Conservation (phyloP, 2,113 vertebrate genomes). For the Mormyrus iriodes region DNA sequence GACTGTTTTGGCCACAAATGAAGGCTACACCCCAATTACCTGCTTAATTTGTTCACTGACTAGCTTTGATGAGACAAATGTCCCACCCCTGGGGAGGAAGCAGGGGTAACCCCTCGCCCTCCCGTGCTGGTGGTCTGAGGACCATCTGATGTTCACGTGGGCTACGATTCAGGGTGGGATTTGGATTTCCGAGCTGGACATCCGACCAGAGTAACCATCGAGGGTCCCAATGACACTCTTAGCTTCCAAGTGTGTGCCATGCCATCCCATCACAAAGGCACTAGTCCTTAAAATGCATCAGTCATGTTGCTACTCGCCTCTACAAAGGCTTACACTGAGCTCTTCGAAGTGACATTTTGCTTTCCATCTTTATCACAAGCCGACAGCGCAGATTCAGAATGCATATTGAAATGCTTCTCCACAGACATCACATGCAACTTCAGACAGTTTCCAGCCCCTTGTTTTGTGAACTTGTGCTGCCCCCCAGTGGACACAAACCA, state of each 20-base stretch:
- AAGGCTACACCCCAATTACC: neutral
- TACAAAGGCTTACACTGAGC: neutral
- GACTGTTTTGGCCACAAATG: neutral
- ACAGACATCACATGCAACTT: neutral
- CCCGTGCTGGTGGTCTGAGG: too few relatives aligned
- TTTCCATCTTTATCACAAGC: neutral
- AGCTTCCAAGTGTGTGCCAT: neutral
- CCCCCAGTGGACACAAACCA: neutral
- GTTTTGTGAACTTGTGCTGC: neutral
- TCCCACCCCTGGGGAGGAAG: neutral
- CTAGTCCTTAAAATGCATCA: neutral
- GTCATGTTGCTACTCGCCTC: neutral
- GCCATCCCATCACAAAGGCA: neutral
- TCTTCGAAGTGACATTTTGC: neutral
- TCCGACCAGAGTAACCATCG: neutral
- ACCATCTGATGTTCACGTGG: neutral
- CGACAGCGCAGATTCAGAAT: neutral
- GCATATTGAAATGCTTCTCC: neutral
- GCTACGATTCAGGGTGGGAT: neutral
- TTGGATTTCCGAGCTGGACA: slow-evolving; percentile 1
- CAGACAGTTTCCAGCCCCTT: neutral
- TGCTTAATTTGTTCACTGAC: neutral
- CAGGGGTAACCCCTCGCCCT: too few relatives aligned
- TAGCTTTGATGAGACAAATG: neutral
- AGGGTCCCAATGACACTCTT: neutral